Conservation (phyloP, 2,797 vertebrate genomes). For the Pelodytes ibericus region DNA sequence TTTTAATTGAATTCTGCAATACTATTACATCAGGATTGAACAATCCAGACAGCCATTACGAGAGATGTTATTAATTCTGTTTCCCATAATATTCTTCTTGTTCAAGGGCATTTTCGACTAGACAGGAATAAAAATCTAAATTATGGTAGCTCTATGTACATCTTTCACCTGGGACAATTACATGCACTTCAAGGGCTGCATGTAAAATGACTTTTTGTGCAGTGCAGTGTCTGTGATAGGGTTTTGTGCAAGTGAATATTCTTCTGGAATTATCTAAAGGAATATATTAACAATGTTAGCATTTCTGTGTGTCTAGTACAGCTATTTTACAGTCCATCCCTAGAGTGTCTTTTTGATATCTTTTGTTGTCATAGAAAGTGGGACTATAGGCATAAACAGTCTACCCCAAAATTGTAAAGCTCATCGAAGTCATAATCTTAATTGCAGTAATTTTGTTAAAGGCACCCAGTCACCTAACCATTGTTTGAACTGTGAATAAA, state of each 20-base stretch:
- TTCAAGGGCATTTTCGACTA: conserved; percentile 43
- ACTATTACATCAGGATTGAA: conserved; percentile 1
- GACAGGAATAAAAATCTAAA: conserved; percentile 35
- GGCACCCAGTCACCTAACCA: too few relatives aligned
- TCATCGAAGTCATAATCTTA: too few relatives aligned
- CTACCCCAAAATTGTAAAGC: too few relatives aligned
- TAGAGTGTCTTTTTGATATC: too few relatives aligned
- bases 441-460: too few relatives aligned
- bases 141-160: conserved; percentile 23
- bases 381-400: too few relatives aligned
- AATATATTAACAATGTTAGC: too few relatives aligned
- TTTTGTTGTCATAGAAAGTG: too few relatives aligned
- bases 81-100: conserved; percentile 42
- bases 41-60: conserved; percentile 21
- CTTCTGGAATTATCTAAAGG: too few relatives aligned
- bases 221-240: neutral
- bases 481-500: too few relatives aligned
- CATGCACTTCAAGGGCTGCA: conserved; percentile 24
- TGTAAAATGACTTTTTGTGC: conserved; percentile 38
- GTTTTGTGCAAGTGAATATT: neutral
- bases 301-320: too few relatives aligned
- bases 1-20: neutral
- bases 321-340: too few relatives aligned
- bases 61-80: conserved; percentile 22
- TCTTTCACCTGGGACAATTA: conserved; percentile 31